Conservation (phyloP, 2,888 invertebrate species). For the Dysmachus trigonus region DNA sequence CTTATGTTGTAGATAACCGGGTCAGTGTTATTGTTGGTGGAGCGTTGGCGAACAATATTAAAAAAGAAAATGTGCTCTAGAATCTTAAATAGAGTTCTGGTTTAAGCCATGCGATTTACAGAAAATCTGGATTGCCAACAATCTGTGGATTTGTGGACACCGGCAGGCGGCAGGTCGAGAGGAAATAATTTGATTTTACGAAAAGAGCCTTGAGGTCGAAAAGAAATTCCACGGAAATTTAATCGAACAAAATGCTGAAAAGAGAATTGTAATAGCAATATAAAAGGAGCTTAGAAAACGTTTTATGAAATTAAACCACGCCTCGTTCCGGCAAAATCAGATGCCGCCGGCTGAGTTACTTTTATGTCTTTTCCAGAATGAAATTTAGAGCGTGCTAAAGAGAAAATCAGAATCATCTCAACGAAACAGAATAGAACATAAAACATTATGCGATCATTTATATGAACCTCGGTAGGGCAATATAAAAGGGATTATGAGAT, state of each 20-base stretch:
- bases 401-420: background rate
- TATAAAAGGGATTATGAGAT: background rate
- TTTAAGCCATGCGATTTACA: background rate
- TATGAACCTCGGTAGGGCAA: background rate
- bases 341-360: background rate
- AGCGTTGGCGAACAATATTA: background rate
- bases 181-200: background rate
- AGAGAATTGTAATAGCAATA: background rate
- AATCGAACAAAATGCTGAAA: background rate
- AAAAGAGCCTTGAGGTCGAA: background rate
- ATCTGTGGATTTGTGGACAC: background rate
- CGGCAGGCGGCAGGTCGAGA: background rate
- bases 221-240: background rate
- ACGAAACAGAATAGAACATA: background rate
- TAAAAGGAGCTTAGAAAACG: background rate
- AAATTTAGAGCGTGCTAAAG: background rate
- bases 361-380: background rate
- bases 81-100: background rate
- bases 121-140: background rate
- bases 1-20: no score
- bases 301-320: background rate
- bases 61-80: background rate
- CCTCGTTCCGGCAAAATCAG: background rate
- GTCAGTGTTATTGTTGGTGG: background rate
- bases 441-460: background rate